Conservation (phyloP, 1,140 invertebrate species). For the Drosophila sucinea region DNA sequence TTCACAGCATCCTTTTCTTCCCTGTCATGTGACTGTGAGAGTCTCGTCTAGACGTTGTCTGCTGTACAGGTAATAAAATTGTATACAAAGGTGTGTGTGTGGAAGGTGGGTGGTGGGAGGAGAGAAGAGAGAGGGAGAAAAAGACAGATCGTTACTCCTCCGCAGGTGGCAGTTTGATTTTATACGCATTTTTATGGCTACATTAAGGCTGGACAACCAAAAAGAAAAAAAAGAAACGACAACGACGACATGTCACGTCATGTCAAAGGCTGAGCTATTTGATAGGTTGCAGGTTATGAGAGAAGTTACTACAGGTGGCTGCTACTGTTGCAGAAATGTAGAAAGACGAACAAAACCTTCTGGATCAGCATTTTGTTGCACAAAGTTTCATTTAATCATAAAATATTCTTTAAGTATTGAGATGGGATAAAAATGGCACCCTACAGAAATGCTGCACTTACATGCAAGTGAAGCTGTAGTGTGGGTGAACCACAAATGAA, state of each 20-base stretch:
- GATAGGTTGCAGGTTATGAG: conserved; percentile 2
- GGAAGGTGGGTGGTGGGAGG: too few species aligned
- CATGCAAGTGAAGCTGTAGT: not conserved
- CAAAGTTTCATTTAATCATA: not conserved
- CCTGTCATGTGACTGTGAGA: not conserved
- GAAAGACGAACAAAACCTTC: not conserved
- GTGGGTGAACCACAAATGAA: not conserved
- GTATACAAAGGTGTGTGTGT: conserved; percentile 45
- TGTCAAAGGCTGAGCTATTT: conserved; percentile 25
- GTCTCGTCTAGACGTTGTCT: conserved; percentile 54
- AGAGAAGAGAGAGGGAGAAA: not conserved
- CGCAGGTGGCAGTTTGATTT: conserved; percentile 52
- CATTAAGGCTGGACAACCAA: conserved; percentile 37
- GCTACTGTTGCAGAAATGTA: not conserved
- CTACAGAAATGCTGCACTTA: not conserved
- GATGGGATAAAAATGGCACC: not conserved
- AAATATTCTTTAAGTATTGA: not conserved
- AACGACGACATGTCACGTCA: conserved; percentile 28
- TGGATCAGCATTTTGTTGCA: not conserved
- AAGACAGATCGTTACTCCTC: conserved; percentile 10
- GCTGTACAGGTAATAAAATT: conserved; percentile 50
- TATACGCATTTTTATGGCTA: conserved; percentile 57
- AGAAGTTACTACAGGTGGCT: conserved; percentile 2
- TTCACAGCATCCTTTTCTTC: conserved; percentile 14
- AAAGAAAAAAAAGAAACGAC: not conserved